Evolutionary conservation across 2,797 vertebrate genomes (phyloP).

Genomic region (Sebastes trivittatus): DNA sequence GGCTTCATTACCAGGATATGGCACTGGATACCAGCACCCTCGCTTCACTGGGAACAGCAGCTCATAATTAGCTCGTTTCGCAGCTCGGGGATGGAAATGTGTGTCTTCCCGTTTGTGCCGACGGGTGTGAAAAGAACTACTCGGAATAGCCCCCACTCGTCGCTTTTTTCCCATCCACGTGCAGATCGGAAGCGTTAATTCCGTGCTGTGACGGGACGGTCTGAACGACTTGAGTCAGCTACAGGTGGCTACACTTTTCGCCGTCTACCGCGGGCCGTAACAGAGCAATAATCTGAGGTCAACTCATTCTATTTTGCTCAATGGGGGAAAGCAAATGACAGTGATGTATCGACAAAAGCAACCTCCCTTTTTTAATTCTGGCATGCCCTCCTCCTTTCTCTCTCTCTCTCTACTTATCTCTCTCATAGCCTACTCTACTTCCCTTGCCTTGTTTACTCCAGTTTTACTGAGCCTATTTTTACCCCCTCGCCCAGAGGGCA

Average conservation of each 20-base stretch:
- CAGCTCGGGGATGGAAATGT: constrained; percentile 15
- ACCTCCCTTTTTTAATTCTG: constrained; percentile 9
- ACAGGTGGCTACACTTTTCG: constrained; percentile 55
- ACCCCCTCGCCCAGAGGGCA: constrained; percentile 72
- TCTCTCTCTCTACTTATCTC: not conserved
- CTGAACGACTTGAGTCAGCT: constrained; percentile 35
- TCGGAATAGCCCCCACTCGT: constrained; percentile 5
- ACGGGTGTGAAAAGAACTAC: constrained; percentile 23
- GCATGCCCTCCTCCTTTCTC: constrained; percentile 1
- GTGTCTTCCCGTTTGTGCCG: constrained; percentile 28
- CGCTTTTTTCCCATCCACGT: constrained; percentile 10
- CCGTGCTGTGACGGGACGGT: not conserved
- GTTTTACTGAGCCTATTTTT: constrained; percentile 82
- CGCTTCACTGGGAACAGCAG: constrained; percentile 6
- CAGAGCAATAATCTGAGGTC: constrained; percentile 1
- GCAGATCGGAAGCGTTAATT: not conserved
- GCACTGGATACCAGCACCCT: not conserved
- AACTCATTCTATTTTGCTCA: constrained; percentile 2
- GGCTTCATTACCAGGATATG: not conserved
- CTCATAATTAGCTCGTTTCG: constrained; percentile 27
- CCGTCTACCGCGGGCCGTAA: not conserved
- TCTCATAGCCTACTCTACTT: constrained; percentile 67
- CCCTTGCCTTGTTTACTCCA: constrained; percentile 78
- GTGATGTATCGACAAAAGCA: constrained; percentile 34
- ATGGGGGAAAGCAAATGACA: constrained; percentile 23